Evolutionary conservation across 2,113 vertebrate species (phyloP).

Genomic region (Apodemus sylvaticus): DNA sequence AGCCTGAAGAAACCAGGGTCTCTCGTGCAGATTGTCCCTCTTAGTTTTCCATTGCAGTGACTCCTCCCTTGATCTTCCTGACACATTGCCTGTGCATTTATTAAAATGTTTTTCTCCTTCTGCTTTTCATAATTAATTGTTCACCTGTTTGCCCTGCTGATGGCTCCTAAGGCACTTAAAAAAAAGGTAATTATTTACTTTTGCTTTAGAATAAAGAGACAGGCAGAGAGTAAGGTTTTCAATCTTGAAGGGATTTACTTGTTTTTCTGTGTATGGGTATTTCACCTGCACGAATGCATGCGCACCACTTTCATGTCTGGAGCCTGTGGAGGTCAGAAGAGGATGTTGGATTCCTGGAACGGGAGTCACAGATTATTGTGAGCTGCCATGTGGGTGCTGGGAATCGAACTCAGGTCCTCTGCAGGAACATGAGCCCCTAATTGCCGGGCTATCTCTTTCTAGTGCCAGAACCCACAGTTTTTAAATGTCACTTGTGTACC

Average conservation of each 20-base stretch:
- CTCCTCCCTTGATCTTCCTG: neutral
- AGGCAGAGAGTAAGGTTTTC: neutral
- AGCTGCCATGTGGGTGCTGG: neutral
- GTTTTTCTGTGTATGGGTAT: neutral
- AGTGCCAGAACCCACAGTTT: neutral
- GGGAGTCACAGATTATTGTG: neutral
- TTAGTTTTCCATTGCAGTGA: neutral
- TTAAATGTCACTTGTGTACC: neutral
- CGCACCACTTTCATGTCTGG: neutral
- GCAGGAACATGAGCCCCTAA: neutral
- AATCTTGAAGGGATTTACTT: neutral
- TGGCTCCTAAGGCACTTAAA: neutral
- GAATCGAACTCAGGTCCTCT: neutral
- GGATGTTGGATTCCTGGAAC: neutral
- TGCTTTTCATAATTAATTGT: neutral
- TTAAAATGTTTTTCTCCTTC: neutral
- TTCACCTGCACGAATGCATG: neutral
- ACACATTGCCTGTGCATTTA: neutral
- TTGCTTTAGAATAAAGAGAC: neutral
- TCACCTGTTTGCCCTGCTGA: neutral
- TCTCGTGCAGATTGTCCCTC: neutral
- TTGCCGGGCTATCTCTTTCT: too few species aligned
- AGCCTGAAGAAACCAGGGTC: neutral
- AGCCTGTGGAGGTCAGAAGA: neutral
- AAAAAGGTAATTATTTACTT: neutral